These are phyloP conservation scores for Pomatorhinus ruficollis DNA, from an alignment of 2,113 vertebrate genomes.

Conservation along the genomic window DNA sequence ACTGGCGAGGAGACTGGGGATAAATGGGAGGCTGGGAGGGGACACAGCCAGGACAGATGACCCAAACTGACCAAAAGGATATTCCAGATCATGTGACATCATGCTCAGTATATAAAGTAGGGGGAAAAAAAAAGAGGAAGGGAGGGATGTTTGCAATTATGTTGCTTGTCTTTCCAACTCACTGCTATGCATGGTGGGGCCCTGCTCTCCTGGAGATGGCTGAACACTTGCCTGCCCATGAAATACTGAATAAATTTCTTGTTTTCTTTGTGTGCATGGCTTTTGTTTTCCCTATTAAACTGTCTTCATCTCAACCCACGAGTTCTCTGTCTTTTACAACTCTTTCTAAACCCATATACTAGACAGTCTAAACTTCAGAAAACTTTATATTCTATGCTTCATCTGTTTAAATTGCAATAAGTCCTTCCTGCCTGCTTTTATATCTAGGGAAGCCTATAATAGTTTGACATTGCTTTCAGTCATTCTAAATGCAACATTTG, in stretches of 20 bases:
- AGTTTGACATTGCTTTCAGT: background rate
- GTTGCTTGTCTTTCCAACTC: background rate
- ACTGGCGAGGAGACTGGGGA: no score
- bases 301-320: background rate
- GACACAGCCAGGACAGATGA: background rate
- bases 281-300: background rate
- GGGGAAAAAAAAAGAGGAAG: background rate
- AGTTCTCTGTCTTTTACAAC: background rate
- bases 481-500: background rate
- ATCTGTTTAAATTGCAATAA: background rate
- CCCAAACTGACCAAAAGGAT: background rate
- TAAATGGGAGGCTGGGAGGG: background rate
- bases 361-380: background rate
- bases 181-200: no score
- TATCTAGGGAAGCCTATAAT: background rate
- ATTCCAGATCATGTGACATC: background rate
- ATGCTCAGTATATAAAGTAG: background rate
- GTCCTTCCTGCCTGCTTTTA: background rate
- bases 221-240: background rate
- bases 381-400: background rate
- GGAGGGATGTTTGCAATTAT: background rate
- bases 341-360: background rate
- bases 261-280: background rate
- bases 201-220: background rate
- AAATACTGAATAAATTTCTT: background rate